phyloP scores from a whole-genome alignment of 2,888 invertebrate species.

The Ametastegia equiseti region DNA sequence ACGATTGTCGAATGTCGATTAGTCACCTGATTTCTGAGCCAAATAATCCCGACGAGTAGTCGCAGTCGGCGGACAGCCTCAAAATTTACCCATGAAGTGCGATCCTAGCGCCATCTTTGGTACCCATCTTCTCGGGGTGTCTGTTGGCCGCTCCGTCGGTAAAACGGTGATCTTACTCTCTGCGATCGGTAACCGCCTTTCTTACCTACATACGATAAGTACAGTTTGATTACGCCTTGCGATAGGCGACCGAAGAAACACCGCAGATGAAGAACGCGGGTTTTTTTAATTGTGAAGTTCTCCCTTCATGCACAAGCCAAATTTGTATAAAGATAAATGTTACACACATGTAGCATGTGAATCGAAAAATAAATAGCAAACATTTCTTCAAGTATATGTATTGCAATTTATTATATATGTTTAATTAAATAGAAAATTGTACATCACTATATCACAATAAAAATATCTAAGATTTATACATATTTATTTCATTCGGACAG shows the following conservation, averaged over 20 bases:
- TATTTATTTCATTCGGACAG: not conserved
- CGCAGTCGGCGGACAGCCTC: not conserved
- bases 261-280: not conserved
- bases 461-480: slow-evolving; percentile 14
- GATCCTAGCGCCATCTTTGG: slow-evolving; percentile 27
- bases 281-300: not conserved
- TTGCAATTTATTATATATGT: slow-evolving; percentile 5
- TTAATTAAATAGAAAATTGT: slow-evolving; percentile 22
- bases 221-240: not conserved
- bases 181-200: not conserved
- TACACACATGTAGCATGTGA: not conserved
- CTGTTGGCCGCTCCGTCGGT: not conserved
- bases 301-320: not conserved
- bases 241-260: not conserved
- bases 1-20: slow-evolving; percentile 13
- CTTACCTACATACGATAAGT: not conserved
- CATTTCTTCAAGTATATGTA: not conserved
- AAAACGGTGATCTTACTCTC: not conserved
- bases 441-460: slow-evolving; percentile 31
- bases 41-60: slow-evolving; percentile 8
- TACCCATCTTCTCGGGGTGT: not conserved
- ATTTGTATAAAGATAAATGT: not conserved
- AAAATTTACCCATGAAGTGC: not conserved
- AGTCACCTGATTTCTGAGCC: slow-evolving; percentile 26
- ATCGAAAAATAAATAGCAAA: not conserved